These are phyloP conservation scores for Nysson spinosus DNA, from an alignment of 2,888 invertebrate species.

Conservation along the genomic window DNA sequence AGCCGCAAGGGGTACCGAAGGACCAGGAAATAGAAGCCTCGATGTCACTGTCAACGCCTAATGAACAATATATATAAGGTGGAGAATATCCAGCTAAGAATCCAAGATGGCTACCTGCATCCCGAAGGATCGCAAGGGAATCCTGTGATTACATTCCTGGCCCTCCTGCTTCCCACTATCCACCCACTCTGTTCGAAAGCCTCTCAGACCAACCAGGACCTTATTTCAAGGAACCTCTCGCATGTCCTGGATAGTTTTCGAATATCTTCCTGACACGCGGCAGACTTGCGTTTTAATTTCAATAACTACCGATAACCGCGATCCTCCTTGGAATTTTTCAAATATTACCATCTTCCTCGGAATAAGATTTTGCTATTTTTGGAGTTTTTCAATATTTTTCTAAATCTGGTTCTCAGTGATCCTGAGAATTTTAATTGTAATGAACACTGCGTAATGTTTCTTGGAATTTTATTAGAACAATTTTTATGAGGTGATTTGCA, in stretches of 20 bases:
- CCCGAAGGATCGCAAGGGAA: constrained; percentile 75
- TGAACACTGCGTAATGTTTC: too few relatives aligned
- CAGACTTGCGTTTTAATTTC: constrained; percentile 31
- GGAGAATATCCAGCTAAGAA: constrained; percentile 71
- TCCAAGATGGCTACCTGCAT: constrained; percentile 74
- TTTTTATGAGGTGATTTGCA: too few relatives aligned
- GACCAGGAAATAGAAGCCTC: constrained; percentile 55
- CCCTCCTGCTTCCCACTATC: constrained; percentile 47
- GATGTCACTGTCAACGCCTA: constrained; percentile 70
- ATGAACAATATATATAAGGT: constrained; percentile 71
- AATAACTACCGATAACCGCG: constrained; percentile 35
- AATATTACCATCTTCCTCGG: too few relatives aligned
- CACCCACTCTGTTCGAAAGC: constrained; percentile 34
- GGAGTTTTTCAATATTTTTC: too few relatives aligned
- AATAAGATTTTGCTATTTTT: too few relatives aligned
- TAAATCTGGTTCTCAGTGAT: too few relatives aligned
- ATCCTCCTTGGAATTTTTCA: too few relatives aligned
- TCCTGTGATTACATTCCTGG: constrained; percentile 77
- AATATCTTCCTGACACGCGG: constrained; percentile 47
- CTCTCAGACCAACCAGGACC: constrained; percentile 36
- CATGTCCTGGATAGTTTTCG: constrained; percentile 59
- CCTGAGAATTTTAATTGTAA: too few relatives aligned
- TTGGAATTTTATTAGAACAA: too few relatives aligned
- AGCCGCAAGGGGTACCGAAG: constrained; percentile 39
- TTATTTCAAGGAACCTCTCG: constrained; percentile 49